Evolutionary conservation across 2,888 invertebrate species (phyloP).

Genomic region (Amphipoea oculea): DNA sequence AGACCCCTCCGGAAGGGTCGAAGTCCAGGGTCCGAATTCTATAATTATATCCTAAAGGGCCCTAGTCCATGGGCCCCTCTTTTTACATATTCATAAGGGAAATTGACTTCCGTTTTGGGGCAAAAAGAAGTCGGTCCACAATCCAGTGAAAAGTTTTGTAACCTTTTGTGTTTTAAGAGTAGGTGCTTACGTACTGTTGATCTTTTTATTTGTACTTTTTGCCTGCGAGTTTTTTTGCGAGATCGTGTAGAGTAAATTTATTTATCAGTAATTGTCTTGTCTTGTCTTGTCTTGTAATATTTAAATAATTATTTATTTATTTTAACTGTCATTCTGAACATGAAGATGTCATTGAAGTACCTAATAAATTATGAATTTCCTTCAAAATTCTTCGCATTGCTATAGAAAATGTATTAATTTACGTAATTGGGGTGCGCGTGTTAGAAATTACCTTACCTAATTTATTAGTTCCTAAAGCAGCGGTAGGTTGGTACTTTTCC

Average conservation of each 20-base stretch:
- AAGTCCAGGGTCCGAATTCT: slow-evolving; percentile 58
- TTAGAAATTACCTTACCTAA: not conserved
- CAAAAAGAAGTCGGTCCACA: slow-evolving; percentile 59
- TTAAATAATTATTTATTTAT: not conserved
- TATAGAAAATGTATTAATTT: no score
- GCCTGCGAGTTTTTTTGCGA: not conserved
- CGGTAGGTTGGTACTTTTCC: not conserved
- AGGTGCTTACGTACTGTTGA: slow-evolving; percentile 27
- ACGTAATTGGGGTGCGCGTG: not conserved
- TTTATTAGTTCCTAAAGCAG: not conserved
- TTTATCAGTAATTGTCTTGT: slow-evolving; percentile 1
- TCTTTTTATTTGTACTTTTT: slow-evolving; percentile 41
- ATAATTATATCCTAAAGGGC: slow-evolving; percentile 69
- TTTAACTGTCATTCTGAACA: not conserved
- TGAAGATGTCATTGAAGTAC: no score
- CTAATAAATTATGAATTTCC: not conserved
- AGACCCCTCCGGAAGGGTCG: slow-evolving; percentile 63
- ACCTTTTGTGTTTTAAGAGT: slow-evolving; percentile 44
- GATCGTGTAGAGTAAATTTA: not conserved
- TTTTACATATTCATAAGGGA: slow-evolving; percentile 69
- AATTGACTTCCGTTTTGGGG: slow-evolving; percentile 67
- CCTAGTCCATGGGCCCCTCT: slow-evolving; percentile 47
- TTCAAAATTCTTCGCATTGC: not conserved
- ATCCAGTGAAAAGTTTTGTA: slow-evolving; percentile 50
- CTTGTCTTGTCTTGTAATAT: not conserved